A percentile compares a stretch with the other conserved stretches of the same genome.
Evolutionary conservation across 2,113 vertebrate species (phyloP).

Genomic region (Dicaeum eximium): DNA sequence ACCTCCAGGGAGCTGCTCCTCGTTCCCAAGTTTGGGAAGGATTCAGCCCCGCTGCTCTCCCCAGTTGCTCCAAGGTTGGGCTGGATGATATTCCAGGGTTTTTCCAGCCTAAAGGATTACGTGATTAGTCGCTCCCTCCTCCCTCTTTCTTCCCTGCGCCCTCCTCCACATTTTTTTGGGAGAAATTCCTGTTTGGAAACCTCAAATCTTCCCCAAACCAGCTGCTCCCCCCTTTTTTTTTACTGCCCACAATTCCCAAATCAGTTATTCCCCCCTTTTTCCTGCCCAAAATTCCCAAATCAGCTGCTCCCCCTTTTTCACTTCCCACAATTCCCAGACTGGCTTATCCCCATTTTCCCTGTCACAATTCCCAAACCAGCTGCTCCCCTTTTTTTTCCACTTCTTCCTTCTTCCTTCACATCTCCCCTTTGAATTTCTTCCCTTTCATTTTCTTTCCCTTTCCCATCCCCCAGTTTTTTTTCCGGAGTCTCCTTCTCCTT

Average conservation of each 20-base stretch:
- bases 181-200: not conserved
- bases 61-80: not conserved
- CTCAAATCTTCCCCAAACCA: fast-evolving
- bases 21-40: not conserved
- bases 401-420: not conserved
- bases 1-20: not conserved
- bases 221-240: not conserved
- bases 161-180: not conserved
- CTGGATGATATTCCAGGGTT: not conserved
- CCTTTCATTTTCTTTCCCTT: not conserved
- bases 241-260: too few species aligned
- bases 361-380: fast-evolving
- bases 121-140: not conserved
- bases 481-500: not conserved
- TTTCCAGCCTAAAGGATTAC: not conserved
- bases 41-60: not conserved
- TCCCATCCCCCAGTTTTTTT: not conserved
- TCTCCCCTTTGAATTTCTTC: not conserved
- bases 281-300: not conserved
- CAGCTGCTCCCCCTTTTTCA: fast-evolving
- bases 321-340: not conserved
- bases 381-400: not conserved
- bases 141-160: not conserved
- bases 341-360: too few species aligned
- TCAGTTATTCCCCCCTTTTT: fast-evolving